These are phyloP conservation scores for Rhipidura dahli DNA, from an alignment of 2,113 vertebrate species.

Conservation along the genomic window DNA sequence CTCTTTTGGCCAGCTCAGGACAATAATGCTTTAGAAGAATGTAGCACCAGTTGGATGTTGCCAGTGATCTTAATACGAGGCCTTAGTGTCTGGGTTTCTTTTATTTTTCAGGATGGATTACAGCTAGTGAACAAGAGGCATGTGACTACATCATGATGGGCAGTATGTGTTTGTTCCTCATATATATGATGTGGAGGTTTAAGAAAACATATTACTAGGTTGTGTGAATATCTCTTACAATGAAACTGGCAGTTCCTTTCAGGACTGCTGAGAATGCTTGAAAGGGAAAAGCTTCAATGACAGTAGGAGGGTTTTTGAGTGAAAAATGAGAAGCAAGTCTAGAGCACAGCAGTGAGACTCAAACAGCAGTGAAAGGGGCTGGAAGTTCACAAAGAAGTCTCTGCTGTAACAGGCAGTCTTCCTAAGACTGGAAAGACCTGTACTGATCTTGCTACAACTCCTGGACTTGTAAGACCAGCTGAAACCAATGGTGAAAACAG, in stretches of 20 bases:
- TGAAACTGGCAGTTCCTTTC: background rate
- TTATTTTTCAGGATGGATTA: background rate
- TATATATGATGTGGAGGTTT: background rate
- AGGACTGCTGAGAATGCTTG: background rate
- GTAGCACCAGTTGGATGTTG: background rate
- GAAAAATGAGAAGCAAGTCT: background rate
- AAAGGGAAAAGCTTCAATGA: background rate
- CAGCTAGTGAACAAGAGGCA: background rate
- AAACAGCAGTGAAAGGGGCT: background rate
- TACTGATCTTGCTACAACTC: background rate
- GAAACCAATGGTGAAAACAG: background rate
- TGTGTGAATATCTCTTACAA: background rate
- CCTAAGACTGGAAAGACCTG: background rate
- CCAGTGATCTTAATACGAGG: background rate
- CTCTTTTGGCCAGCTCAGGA: background rate
- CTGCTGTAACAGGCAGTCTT: background rate
- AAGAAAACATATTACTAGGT: fast-evolving
- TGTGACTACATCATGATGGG: background rate
- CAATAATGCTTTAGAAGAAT: background rate
- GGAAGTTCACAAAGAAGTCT: background rate
- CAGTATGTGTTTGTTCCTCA: background rate
- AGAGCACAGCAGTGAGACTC: background rate
- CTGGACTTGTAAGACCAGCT: background rate
- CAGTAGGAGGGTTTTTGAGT: background rate
- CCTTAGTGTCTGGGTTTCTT: background rate